Conservation (phyloP, 2,888 invertebrate genomes). For the Drosophila borealis region DNA sequence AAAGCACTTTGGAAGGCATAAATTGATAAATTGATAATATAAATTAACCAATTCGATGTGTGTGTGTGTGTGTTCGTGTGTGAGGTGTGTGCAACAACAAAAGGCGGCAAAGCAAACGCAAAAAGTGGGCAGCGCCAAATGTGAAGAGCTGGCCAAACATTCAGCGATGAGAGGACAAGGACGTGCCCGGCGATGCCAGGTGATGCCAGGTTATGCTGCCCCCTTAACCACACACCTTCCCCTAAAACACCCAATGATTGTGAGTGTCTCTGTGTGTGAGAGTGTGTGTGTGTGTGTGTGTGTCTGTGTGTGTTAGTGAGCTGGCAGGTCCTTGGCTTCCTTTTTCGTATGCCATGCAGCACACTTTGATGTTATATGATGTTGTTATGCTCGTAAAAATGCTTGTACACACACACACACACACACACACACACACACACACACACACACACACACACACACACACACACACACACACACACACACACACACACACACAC, state of each 20-base stretch:
- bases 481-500: slow-evolving; percentile 38
- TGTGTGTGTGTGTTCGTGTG: slow-evolving; percentile 33
- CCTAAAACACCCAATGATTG: background rate
- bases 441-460: slow-evolving; percentile 7
- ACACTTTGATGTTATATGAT: slow-evolving; percentile 74
- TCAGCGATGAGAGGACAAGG: slow-evolving; percentile 40
- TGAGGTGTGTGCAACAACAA: slow-evolving; percentile 41
- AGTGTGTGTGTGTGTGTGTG: background rate
- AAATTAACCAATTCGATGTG: slow-evolving; percentile 74
- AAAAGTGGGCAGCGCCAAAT: slow-evolving; percentile 29
- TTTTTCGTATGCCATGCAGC: slow-evolving; percentile 62
- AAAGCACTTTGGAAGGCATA: slow-evolving; percentile 76
- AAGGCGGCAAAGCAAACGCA: slow-evolving; percentile 34
- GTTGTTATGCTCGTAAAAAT: slow-evolving; percentile 75
- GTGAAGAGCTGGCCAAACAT: slow-evolving; percentile 57
- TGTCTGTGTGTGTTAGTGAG: slow-evolving; percentile 23
- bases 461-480: slow-evolving; percentile 39
- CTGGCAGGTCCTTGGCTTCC: slow-evolving; percentile 59
- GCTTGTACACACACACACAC: slow-evolving; percentile 50
- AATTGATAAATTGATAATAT: slow-evolving; percentile 79
- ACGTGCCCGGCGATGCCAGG: slow-evolving; percentile 49
- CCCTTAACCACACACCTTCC: too few relatives aligned
- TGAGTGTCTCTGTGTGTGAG: background rate
- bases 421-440: background rate
- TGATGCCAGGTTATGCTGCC: slow-evolving; percentile 27